These are phyloP conservation scores for Morpho helenor DNA, from an alignment of 2,888 invertebrate genomes.

Conservation along the genomic window DNA sequence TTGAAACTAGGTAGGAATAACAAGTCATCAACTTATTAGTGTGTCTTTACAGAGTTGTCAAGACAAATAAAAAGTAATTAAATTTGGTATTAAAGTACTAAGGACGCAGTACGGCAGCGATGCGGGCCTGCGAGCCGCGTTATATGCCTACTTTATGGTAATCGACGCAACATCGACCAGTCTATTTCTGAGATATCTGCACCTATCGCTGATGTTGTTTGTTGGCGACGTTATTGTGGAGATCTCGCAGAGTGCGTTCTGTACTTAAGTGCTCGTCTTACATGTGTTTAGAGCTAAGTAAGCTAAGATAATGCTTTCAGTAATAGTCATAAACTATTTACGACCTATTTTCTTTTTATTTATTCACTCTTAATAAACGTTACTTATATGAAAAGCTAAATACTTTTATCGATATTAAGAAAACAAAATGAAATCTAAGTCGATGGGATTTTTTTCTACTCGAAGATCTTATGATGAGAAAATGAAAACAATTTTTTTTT, in stretches of 20 bases:
- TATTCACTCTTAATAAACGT: too few relatives aligned
- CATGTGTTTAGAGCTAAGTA: conserved; percentile 1
- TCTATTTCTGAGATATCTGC: conserved; percentile 15
- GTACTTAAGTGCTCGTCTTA: conserved; percentile 5
- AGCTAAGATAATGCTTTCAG: neutral
- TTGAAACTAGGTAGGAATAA: too few relatives aligned
- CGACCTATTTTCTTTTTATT: neutral
- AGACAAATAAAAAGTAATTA: neutral
- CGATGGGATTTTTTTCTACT: too few relatives aligned
- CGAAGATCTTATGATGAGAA: too few relatives aligned
- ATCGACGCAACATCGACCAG: conserved; percentile 10
- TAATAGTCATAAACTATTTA: neutral
- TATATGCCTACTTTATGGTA: conserved; percentile 13
- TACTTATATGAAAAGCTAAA: too few relatives aligned
- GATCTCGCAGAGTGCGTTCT: conserved; percentile 7
- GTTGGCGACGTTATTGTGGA: conserved; percentile 5
- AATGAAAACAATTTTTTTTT: too few relatives aligned
- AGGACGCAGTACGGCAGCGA: conserved; percentile 1
- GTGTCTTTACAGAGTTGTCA: too few relatives aligned
- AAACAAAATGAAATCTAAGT: too few relatives aligned
- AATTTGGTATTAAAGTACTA: conserved; percentile 1
- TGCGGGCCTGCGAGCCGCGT: conserved; percentile 1
- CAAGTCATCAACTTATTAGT: too few relatives aligned
- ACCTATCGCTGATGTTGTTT: conserved; percentile 7
- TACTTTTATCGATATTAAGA: too few relatives aligned